These are phyloP conservation scores for Cyrtorhinus lividipennis DNA, from an alignment of 1,140 invertebrate species.

Conservation along the genomic window DNA sequence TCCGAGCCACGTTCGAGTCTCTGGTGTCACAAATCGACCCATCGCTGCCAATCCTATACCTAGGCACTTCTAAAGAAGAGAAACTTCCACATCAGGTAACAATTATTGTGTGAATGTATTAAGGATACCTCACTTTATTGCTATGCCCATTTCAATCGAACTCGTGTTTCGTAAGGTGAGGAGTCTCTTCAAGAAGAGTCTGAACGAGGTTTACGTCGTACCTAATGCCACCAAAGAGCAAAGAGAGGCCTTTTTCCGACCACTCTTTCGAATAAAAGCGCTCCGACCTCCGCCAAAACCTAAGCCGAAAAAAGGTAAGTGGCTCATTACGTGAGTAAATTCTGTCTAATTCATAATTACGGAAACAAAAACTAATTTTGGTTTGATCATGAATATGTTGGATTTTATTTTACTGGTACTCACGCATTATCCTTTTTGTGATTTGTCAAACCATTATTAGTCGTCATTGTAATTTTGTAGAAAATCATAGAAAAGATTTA, in stretches of 20 bases:
- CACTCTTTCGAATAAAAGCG: conserved; percentile 41
- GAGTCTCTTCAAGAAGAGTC: background rate
- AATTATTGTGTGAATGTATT: too few relatives aligned
- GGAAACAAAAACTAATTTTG: too few relatives aligned
- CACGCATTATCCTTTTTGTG: too few relatives aligned
- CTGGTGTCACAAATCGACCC: conserved; percentile 51
- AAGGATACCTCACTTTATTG: background rate
- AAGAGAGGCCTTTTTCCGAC: conserved; percentile 52
- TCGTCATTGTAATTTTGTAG: too few relatives aligned
- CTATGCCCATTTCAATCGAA: background rate
- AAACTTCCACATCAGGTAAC: conserved; percentile 38
- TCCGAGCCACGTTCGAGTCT: conserved; percentile 50
- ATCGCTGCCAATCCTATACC: conserved; percentile 46
- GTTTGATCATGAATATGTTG: too few relatives aligned
- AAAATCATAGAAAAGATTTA: too few relatives aligned
- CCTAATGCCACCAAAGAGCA: conserved; percentile 38
- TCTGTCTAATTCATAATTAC: too few relatives aligned
- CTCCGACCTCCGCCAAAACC: conserved; percentile 33
- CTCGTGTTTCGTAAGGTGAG: too few relatives aligned
- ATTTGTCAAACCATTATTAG: too few relatives aligned
- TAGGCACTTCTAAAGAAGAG: conserved; percentile 41
- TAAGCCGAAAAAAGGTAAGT: conserved; percentile 17
- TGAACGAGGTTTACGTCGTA: background rate
- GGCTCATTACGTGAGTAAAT: background rate
- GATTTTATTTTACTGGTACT: too few relatives aligned